phyloP scores from a whole-genome alignment of 1,140 invertebrate genomes.

The Macrostomum lignano region DNA sequence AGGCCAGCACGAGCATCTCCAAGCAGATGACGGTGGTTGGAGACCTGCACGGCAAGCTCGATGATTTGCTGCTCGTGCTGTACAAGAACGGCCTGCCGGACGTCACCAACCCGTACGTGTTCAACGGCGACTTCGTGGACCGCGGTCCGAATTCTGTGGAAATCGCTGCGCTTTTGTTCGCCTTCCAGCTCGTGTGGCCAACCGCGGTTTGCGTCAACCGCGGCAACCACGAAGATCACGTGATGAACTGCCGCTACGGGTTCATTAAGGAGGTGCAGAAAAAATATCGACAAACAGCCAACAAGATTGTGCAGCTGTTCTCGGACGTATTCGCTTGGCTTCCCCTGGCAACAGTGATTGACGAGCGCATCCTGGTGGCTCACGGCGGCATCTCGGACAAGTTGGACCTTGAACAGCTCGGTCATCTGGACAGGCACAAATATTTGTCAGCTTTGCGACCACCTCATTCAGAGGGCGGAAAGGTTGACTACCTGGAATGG shows the following conservation, averaged over 20 bases:
- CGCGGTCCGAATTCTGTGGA: constrained; percentile 53
- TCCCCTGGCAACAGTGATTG: constrained; percentile 54
- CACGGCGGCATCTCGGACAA: constrained; percentile 58
- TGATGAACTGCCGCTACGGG: too few species aligned
- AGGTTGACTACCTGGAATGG: constrained; percentile 2
- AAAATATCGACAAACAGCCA: too few species aligned
- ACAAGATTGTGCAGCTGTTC: constrained; percentile 43
- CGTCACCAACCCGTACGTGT: constrained; percentile 63
- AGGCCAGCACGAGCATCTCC: constrained; percentile 46
- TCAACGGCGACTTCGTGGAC: constrained; percentile 75
- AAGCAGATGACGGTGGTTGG: constrained; percentile 67
- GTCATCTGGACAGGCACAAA: constrained; percentile 44
- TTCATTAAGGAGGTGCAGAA: too few species aligned
- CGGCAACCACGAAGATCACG: too few species aligned
- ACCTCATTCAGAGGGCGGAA: background rate
- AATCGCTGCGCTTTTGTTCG: constrained; percentile 44
- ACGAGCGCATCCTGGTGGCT: constrained; percentile 52
- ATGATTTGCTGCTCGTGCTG: constrained; percentile 58
- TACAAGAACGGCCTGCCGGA: constrained; percentile 55
- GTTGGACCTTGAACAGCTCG: constrained; percentile 45
- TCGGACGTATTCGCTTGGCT: constrained; percentile 63
- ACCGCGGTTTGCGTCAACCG: constrained; percentile 53
- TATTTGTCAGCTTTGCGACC: constrained; percentile 5
- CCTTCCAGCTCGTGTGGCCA: constrained; percentile 48
- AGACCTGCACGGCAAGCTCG: constrained; percentile 62